phyloP scores from a whole-genome alignment of 2,797 vertebrate species.

The Tenualosa ilisha region DNA sequence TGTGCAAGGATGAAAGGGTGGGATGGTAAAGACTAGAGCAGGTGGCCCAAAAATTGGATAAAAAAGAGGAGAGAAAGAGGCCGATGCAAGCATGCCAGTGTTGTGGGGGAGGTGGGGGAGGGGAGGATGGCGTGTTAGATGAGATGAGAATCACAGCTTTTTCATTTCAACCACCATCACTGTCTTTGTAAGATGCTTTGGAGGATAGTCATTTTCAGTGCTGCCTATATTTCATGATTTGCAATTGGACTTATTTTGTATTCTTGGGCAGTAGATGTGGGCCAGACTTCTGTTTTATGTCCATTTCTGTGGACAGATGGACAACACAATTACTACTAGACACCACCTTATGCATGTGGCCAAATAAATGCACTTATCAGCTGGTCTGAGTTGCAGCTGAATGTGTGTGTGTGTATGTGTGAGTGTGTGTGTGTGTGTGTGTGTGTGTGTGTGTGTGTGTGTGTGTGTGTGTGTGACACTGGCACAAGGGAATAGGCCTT shows the following conservation, averaged over 20 bases:
- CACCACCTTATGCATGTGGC: background rate
- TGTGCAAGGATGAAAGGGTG: background rate
- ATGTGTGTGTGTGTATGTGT: background rate
- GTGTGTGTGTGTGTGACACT: background rate
- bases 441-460: background rate
- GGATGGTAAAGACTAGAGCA: background rate
- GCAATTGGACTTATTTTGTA: too few relatives aligned
- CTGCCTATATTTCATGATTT: too few relatives aligned
- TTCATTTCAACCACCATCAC: background rate
- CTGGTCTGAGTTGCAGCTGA: background rate
- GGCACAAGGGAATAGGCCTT: background rate
- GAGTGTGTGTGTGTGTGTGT: slow-evolving; percentile 1
- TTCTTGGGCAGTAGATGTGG: too few relatives aligned
- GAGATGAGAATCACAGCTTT: background rate
- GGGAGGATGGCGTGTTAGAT: background rate
- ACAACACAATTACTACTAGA: too few relatives aligned
- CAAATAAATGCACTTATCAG: background rate
- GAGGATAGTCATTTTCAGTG: too few relatives aligned
- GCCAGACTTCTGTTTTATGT: too few relatives aligned
- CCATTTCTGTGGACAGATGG: too few relatives aligned
- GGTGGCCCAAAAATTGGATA: background rate
- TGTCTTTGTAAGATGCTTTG: background rate
- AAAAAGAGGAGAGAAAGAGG: background rate
- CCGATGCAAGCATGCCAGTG: background rate
- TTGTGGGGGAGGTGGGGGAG: background rate